phyloP scores from a whole-genome alignment of 2,888 invertebrate genomes.

The Hipparchia sbordonii region DNA sequence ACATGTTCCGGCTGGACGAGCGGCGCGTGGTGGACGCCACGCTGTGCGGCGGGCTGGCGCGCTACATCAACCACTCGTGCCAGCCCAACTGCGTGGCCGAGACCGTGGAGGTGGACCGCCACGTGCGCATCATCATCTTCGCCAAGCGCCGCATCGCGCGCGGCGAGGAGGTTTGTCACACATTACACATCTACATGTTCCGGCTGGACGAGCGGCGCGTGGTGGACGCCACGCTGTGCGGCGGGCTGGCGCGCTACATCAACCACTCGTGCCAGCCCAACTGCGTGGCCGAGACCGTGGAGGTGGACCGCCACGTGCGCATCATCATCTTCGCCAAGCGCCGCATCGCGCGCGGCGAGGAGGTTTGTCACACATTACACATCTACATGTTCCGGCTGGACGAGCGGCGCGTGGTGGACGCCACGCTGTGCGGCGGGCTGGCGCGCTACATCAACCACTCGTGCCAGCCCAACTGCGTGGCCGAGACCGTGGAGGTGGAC shows the following conservation, averaged over 20 bases:
- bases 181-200: conserved; percentile 95
- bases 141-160: conserved; percentile 97
- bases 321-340: conserved; percentile 99
- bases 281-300: conserved; percentile 98
- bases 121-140: conserved; percentile 98
- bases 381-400: conserved; percentile 71
- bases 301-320: conserved; percentile 96
- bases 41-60: conserved; percentile 96
- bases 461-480: conserved; percentile 99
- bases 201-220: conserved; percentile 98
- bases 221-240: conserved; percentile 98
- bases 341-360: conserved; percentile 97
- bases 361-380: conserved; percentile 83
- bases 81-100: conserved; percentile 99
- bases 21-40: conserved; percentile 99
- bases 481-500: conserved; percentile 98
- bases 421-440: conserved; percentile 97
- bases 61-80: conserved; percentile 99
- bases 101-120: conserved; percentile 97
- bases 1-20: conserved; percentile 99
- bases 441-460: conserved; percentile 99
- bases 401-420: conserved; percentile 98
- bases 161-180: conserved; percentile 94
- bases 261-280: conserved; percentile 99
- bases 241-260: conserved; percentile 98